Evolutionary conservation across 2,113 vertebrate genomes (phyloP).

Genomic region (Bos taurus): DNA sequence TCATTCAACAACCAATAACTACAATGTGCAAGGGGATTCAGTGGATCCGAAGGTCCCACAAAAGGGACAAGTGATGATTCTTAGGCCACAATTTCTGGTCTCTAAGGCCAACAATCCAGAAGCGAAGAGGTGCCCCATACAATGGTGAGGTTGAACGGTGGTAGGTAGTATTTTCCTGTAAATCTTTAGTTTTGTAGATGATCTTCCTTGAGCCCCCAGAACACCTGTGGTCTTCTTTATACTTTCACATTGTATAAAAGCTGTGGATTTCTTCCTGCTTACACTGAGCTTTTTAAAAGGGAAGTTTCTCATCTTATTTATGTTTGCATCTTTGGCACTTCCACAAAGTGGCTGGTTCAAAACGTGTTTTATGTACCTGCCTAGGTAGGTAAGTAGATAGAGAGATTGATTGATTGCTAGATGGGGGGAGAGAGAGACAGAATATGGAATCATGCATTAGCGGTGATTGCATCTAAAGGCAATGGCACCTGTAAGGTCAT

Average conservation of each 20-base stretch:
- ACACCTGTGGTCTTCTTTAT: no score
- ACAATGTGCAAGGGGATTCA: neutral
- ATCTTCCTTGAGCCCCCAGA: no score
- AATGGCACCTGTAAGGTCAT: neutral
- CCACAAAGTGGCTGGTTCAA: neutral
- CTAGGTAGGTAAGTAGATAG: neutral
- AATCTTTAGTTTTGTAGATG: neutral
- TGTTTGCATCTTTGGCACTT: neutral
- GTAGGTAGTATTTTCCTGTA: rapidly evolving
- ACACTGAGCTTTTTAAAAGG: neutral
- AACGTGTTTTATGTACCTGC: neutral
- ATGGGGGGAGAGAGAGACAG: neutral
- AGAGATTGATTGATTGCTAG: neutral
- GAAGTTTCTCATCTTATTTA: neutral
- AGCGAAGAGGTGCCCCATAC: neutral
- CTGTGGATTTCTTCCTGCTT: neutral
- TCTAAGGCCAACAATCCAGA: neutral
- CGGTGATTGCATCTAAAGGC: neutral
- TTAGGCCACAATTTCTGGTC: neutral
- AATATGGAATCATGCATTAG: neutral
- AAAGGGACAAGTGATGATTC: neutral
- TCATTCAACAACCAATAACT: no score
- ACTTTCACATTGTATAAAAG: neutral
- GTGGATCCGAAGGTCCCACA: neutral
- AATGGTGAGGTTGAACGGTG: rapidly evolving